phyloP scores from a whole-genome alignment of 2,888 invertebrate genomes.

The Diloba caeruleocephala region DNA sequence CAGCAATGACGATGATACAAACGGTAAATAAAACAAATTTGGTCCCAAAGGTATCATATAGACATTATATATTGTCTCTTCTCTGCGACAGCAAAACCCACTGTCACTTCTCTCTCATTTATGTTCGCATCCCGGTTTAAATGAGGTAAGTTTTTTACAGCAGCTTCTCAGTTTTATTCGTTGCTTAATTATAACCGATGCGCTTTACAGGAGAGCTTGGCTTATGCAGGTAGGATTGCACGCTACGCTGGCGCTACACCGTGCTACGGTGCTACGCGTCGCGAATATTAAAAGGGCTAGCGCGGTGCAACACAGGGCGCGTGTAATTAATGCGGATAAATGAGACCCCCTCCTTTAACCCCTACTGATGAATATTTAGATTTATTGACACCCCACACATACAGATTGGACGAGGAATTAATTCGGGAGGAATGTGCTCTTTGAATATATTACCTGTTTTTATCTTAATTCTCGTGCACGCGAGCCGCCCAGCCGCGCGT shows the following conservation, averaged over 20 bases:
- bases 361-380: constrained; percentile 73
- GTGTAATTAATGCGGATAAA: constrained; percentile 64
- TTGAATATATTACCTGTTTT: constrained; percentile 69
- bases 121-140: too few relatives aligned
- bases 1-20: too few relatives aligned
- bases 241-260: constrained; percentile 22
- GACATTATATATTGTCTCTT: too few relatives aligned
- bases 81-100: too few relatives aligned
- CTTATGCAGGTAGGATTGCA: background rate
- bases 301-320: constrained; percentile 44
- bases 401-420: constrained; percentile 57
- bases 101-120: too few relatives aligned
- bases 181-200: background rate
- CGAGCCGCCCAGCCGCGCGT: constrained; percentile 20
- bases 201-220: background rate
- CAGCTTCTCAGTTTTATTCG: too few relatives aligned
- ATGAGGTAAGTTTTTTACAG: too few relatives aligned
- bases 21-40: too few relatives aligned
- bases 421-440: constrained; percentile 58
- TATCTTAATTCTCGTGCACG: constrained; percentile 53
- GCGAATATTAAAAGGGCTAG: constrained; percentile 59
- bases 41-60: too few relatives aligned
- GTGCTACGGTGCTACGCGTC: constrained; percentile 35
- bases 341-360: constrained; percentile 39
- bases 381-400: constrained; percentile 67